phyloP scores from a whole-genome alignment of 2,888 invertebrate genomes.

The Epinotia demarniana region DNA sequence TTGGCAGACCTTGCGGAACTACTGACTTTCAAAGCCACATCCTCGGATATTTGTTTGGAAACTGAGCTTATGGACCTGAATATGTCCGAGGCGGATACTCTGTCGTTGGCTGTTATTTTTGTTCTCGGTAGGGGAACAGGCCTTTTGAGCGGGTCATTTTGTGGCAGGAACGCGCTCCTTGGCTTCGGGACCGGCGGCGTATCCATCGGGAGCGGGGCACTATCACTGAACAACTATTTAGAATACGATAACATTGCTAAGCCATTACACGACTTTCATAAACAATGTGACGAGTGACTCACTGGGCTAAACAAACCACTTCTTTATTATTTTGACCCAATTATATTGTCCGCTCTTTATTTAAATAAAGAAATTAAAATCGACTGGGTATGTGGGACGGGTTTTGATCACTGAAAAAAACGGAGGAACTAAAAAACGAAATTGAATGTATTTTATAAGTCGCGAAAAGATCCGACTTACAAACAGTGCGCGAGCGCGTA shows the following conservation, averaged over 20 bases:
- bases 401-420: conserved; percentile 2
- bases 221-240: conserved; percentile 53
- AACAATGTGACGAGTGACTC: conserved; percentile 53
- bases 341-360: conserved; percentile 36
- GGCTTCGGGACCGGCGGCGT: conserved; percentile 77
- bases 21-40: conserved; percentile 81
- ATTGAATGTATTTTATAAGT: conserved; percentile 11
- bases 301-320: conserved; percentile 49
- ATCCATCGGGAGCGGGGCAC: conserved; percentile 65
- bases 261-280: conserved; percentile 47
- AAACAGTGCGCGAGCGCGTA: not conserved
- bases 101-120: conserved; percentile 62
- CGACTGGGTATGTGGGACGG: not conserved
- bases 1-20: conserved; percentile 73
- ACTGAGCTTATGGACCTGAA: conserved; percentile 81
- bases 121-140: conserved; percentile 84
- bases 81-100: conserved; percentile 73
- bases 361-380: conserved; percentile 2
- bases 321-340: conserved; percentile 52
- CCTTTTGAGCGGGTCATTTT: conserved; percentile 66
- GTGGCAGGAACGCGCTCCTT: conserved; percentile 60
- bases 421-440: conserved; percentile 1
- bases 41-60: conserved; percentile 84
- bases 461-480: not conserved
- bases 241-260: conserved; percentile 59